These are phyloP conservation scores for Conops quadrifasciatus DNA, from an alignment of 2,888 invertebrate species.

Conservation along the genomic window DNA sequence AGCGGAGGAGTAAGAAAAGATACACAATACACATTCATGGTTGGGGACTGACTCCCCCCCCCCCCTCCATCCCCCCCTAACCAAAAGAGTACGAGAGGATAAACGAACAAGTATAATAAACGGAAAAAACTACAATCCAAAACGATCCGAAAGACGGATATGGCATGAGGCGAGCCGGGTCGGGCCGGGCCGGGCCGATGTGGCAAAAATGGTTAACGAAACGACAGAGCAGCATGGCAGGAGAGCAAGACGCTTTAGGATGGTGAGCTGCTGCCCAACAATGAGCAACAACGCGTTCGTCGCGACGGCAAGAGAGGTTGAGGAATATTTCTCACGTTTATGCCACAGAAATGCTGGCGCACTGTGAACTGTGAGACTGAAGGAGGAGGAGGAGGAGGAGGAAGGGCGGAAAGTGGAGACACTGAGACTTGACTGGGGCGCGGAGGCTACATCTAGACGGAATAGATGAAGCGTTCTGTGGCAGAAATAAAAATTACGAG, in stretches of 20 bases:
- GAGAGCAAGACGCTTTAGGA: background rate
- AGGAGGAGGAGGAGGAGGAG: background rate
- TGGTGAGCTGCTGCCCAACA: conserved; percentile 4
- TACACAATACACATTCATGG: conserved; percentile 43
- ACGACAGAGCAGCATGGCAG: background rate
- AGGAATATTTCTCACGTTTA: conserved; percentile 19
- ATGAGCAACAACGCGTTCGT: background rate
- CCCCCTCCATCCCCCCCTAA: too few relatives aligned
- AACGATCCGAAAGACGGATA: conserved; percentile 23
- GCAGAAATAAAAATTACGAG: conserved; percentile 8
- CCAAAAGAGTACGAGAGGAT: background rate
- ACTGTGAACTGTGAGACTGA: background rate
- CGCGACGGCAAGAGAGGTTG: background rate
- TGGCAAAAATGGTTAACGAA: background rate
- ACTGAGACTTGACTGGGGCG: too few relatives aligned
- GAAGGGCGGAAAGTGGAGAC: background rate
- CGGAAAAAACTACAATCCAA: background rate
- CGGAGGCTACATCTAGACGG: conserved; percentile 9
- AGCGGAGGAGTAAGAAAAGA: conserved; percentile 28
- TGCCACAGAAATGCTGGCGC: conserved; percentile 5
- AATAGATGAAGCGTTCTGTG: conserved; percentile 17
- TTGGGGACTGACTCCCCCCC: background rate
- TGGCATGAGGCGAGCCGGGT: background rate
- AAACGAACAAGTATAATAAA: background rate
- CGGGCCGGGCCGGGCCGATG: conserved; percentile 1